Percentiles rank a stretch among this genome's conserved stretches.
Evolutionary conservation across 2,797 vertebrate species (phyloP).

Genomic region (Halcyon smyrnensis): DNA sequence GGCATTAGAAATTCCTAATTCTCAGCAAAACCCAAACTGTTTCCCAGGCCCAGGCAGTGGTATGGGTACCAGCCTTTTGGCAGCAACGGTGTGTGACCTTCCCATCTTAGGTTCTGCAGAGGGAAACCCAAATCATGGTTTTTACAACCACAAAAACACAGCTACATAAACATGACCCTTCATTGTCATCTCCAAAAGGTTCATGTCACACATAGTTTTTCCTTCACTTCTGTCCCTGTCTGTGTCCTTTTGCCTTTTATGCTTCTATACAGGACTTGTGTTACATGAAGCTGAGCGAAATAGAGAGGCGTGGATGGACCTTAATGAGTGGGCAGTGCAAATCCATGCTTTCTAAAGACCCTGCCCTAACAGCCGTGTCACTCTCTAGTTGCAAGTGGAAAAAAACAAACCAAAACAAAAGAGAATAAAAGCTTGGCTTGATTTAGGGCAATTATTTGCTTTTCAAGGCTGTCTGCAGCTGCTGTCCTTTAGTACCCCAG

Average conservation of each 20-base stretch:
- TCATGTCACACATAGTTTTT: background rate
- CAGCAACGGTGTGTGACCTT: background rate
- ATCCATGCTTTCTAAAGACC: background rate
- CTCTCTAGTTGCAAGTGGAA: background rate
- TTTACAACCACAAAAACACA: background rate
- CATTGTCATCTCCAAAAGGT: background rate
- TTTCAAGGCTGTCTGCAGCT: background rate
- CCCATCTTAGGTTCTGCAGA: background rate
- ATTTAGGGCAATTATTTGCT: background rate
- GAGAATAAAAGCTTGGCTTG: background rate
- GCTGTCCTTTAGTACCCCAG: background rate
- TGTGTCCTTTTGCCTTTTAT: background rate
- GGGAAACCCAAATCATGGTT: background rate
- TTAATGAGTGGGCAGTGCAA: background rate
- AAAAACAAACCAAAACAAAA: background rate
- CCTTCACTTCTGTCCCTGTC: background rate
- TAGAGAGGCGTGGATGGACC: background rate
- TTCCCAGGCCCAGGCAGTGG: background rate
- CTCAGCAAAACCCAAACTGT: background rate
- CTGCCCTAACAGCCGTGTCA: background rate
- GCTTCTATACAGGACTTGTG: fast-evolving
- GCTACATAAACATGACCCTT: background rate
- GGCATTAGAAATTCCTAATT: background rate
- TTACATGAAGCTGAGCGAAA: background rate
- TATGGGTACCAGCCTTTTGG: background rate